Base-by-base conservation (phyloP, 2,888 invertebrate genomes). In the Colletes collaris region DNA sequence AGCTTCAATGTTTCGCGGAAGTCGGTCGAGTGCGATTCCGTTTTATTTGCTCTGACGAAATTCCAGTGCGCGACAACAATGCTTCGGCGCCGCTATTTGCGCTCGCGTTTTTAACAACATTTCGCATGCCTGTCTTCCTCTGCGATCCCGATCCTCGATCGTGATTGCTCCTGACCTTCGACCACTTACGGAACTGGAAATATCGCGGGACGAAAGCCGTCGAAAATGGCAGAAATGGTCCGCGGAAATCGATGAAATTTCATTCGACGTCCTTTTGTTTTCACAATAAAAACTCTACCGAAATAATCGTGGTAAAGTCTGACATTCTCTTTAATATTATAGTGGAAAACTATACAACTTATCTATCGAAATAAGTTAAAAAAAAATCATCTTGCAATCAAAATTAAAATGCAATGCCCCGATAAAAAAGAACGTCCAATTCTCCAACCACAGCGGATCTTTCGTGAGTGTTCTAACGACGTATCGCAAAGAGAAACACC, bases 21-120 rank as follows among this genome's bases (percentile, higher is more conserved):
- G 64, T 76, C 76, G 76, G 76, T 76, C 76, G 76, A 76, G 76
- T 72, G 72, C 76, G 65, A 76, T 76, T 44, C 72, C 53, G 72
- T 72, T 76, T 76, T 76, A 76, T 76, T 76, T 76, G 76, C 72
- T 65, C 76, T 71, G 72, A 53, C 76, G 72, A 65, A 72, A 76
- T 76, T 76, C 72, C 64, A 27, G 35, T 35, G 27, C 59, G n/a
- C 72, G 64, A 72, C 72, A 53, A 76, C 76, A 66, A 66, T 55
- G 53, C 76, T 27, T 10, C 50, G 50, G 16, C 19, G 10, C 10
- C 37, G 53, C 27, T 71, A 64, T 76, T 49, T 49, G 63, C 60
- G 37, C 8, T 55, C 55, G 46, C 63, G 64, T 76, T 72, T 76
- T 72, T 72, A 72, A 76, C 75, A 59, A 49, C 72, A 59, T 65